Conservation (phyloP, 2,797 vertebrate genomes). For the Podargus strigoides region DNA sequence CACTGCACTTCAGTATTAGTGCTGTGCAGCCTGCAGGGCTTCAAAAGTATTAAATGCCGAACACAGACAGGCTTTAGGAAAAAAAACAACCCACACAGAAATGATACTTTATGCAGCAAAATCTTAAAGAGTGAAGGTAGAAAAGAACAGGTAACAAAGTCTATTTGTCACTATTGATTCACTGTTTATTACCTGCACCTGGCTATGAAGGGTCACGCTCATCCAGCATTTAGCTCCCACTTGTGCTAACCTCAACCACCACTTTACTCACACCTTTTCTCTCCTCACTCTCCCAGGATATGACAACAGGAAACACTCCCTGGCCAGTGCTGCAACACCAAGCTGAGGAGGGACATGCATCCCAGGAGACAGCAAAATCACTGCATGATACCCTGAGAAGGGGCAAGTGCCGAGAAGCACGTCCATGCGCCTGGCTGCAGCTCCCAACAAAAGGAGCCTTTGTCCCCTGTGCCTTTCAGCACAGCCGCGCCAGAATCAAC, state of each 20-base stretch:
- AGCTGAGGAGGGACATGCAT: neutral
- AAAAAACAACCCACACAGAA: too few species aligned
- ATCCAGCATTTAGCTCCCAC: neutral
- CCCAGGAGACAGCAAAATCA: neutral
- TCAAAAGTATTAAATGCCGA: neutral
- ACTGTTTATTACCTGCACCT: neutral
- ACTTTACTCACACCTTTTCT: neutral
- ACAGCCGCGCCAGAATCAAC: neutral
- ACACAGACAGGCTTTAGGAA: neutral
- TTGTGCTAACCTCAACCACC: neutral
- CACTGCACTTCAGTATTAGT: neutral
- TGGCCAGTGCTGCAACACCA: rapidly evolving
- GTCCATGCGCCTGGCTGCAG: neutral
- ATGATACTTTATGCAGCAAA: too few species aligned
- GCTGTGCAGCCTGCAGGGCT: neutral
- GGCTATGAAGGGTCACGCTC: neutral
- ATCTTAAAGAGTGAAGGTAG: neutral
- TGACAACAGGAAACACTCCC: rapidly evolving
- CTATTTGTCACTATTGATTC: neutral
- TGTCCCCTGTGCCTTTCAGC: neutral
- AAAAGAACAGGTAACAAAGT: neutral
- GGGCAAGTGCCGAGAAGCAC: neutral
- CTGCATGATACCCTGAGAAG: neutral
- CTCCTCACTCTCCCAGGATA: neutral
- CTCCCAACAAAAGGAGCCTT: conserved; percentile 31